Base-by-base conservation (phyloP, 2,888 invertebrate species). In the Baccha elongata region DNA sequence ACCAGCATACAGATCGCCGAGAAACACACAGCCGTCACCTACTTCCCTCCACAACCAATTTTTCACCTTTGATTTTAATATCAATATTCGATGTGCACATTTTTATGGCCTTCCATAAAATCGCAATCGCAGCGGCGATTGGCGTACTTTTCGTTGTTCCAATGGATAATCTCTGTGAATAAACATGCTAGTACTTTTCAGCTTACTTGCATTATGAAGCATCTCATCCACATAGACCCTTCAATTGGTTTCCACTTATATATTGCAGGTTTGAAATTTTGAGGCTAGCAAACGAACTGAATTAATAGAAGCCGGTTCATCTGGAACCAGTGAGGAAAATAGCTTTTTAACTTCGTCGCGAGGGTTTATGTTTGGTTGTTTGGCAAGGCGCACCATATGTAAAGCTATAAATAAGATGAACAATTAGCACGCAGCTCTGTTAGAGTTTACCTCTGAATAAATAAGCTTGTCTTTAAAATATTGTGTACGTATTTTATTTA, bases 311-410 rank as follows among this genome's bases (percentile, higher is more conserved):
- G n/a, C 35, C 8, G 10, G 35, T 35, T 35, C 35, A 35, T 35
- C 35, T 35, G 35, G 35, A 3, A 35, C 35, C 8, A 35, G 35
- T 8, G 29, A 10, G 15, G 29, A 2, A 1, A 50, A 50, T 29
- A 50, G 29, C 1, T 29, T 29, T 50, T 50, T 50, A 1, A 50
- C 50, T 50, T 50, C 29, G 1, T 50, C 15, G 13, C 26, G 10
- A 4, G 26, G 50, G 29, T 50, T 10, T 0, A 11, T 50, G 50
- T 50, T 29, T 5, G 13, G 50, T 8, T 5, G 50, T 50, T 50
- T 50, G 48, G 48, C 48, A 48, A 48, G 6, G 26, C 48, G 48
- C 1, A 26, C 48, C 6, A 48, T 48, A n/a, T n/a, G n/a, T n/a
- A n/a, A n/a, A n/a, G n/a, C n/a, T n/a, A n/a, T n/a, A n/a, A n/a